Conservation (phyloP, 2,888 invertebrate genomes). For the Lasioglossum calceatum region DNA sequence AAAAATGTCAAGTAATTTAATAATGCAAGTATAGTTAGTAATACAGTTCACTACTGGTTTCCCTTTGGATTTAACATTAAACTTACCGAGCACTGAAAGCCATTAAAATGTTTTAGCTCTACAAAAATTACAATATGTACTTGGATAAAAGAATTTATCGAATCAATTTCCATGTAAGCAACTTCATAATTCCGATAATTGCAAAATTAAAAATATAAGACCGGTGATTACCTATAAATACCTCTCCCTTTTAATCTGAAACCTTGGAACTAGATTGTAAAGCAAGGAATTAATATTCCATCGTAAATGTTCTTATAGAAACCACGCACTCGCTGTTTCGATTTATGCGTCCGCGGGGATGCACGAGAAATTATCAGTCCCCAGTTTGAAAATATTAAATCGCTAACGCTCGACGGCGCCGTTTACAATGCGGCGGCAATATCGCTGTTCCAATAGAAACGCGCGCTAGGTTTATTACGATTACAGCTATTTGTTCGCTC, state of each 20-base stretch:
- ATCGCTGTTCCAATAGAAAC: background rate
- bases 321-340: slow-evolving; percentile 7
- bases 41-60: too few species aligned
- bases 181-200: too few species aligned
- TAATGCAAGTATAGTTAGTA: background rate
- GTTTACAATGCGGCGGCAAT: background rate
- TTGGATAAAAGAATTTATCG: too few species aligned
- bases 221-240: background rate
- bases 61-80: too few species aligned
- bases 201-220: too few species aligned
- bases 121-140: too few species aligned
- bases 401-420: background rate
- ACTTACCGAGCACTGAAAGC: too few species aligned
- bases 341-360: slow-evolving; percentile 33
- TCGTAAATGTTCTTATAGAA: background rate
- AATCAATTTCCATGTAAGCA: too few species aligned
- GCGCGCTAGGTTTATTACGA: background rate
- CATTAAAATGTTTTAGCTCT: too few species aligned
- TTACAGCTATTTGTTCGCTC: slow-evolving; percentile 12
- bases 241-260: too few species aligned
- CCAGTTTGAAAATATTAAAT: slow-evolving; percentile 18
- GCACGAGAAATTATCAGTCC: slow-evolving; percentile 10
- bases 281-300: background rate
- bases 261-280: background rate
- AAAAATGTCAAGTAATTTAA: background rate